These are phyloP conservation scores for Sciurus carolinensis DNA, from an alignment of 2,797 vertebrate species.

Conservation along the genomic window DNA sequence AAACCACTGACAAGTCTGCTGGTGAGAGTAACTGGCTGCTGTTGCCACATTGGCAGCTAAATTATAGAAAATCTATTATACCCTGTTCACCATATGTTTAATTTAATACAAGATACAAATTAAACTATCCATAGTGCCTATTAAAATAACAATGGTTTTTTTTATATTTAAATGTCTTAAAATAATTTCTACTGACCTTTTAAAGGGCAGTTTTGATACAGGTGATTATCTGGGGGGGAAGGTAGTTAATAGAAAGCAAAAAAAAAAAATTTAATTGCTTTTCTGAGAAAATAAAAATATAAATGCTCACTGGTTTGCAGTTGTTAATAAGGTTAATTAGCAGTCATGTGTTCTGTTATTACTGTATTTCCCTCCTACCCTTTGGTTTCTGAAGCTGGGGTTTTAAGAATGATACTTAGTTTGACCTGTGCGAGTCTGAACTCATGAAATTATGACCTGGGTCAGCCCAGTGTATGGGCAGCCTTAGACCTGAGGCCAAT, in stretches of 20 bases:
- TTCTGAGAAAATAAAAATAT: conserved; percentile 85
- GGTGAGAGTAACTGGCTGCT: conserved; percentile 92
- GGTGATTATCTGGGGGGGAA: conserved; percentile 81
- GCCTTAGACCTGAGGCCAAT: neutral
- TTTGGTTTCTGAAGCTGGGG: conserved; percentile 83
- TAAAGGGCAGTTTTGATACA: conserved; percentile 85
- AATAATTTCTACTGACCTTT: conserved; percentile 87
- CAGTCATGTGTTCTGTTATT: conserved; percentile 82
- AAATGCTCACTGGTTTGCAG: conserved; percentile 85
- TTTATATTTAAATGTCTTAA: conserved; percentile 88
- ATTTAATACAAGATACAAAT: conserved; percentile 92
- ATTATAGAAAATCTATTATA: conserved; percentile 93
- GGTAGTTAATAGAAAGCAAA: conserved; percentile 82
- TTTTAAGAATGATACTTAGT: conserved; percentile 80
- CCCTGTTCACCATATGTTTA: conserved; percentile 91
- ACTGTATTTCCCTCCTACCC: conserved; percentile 85
- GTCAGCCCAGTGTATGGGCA: neutral
- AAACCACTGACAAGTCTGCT: conserved; percentile 94
- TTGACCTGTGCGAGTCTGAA: conserved; percentile 33
- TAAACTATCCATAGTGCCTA: conserved; percentile 90
- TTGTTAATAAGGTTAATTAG: conserved; percentile 90
- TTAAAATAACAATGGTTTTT: conserved; percentile 91
- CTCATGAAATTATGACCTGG: conserved; percentile 47
- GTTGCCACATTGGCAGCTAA: conserved; percentile 91
- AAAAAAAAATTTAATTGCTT: conserved; percentile 79